Base-by-base conservation (phyloP, 2,888 invertebrate genomes). In the Mayetiola destructor region DNA sequence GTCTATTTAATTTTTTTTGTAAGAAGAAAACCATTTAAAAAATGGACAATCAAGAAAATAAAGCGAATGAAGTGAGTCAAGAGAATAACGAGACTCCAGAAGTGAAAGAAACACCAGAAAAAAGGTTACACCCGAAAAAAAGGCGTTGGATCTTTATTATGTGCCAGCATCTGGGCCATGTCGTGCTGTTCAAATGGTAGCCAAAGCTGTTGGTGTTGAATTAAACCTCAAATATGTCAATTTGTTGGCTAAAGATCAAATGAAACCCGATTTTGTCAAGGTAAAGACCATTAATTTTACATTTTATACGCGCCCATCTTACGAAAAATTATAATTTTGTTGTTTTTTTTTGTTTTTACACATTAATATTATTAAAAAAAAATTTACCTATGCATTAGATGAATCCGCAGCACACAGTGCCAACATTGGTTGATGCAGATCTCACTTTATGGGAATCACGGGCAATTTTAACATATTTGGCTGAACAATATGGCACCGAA, bases 351-450 rank as follows among this genome's bases (percentile, higher is more conserved):
- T 14, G 8, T 27, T 30, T 16, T 53, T 10, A 30, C n/a, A 23
- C 10, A 52, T 27, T 32, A 3, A 54, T 29, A 32, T 9, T 32
- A 32, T 32, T 9, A 9, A 36, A n/a, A 8, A n/a, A n/a, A n/a
- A n/a, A n/a, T n/a, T n/a, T n/a, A n/a, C n/a, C n/a, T n/a, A n/a
- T n/a, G n/a, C n/a, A n/a, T n/a, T n/a, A 87, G 86, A 70, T 88
- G 42, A 89, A 88, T 69, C 88, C 88, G 1, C 88, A 89, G 72
- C 90, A 90, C 69, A 82, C 82, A 36, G 79, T 92, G 60, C 92
- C 92, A 9, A 88, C 88, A 0, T 70, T 92, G 58, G 82, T 85
- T 60, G 92, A 92, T 72, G 82, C 86, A 65, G 90, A 87, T 1
- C 83, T 89, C 66, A 72, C 79, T 9, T 70, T 93, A 59, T 86